phyloP scores from a whole-genome alignment of 2,888 invertebrate genomes.

The Mimachlamys varia region DNA sequence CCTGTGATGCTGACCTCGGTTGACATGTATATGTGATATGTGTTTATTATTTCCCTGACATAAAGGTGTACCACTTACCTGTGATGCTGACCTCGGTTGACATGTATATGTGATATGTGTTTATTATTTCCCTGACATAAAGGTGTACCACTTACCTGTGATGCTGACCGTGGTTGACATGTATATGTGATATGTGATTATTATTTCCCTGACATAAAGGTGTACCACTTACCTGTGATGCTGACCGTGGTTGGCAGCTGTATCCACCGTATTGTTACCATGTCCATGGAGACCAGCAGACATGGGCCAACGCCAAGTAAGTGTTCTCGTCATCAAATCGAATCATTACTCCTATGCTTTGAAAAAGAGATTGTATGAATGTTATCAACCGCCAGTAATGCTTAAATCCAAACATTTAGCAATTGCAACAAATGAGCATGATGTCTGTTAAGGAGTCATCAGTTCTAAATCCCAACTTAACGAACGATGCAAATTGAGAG shows the following conservation, averaged over 20 bases:
- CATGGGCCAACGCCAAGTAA: conserved; percentile 63
- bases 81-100: conserved; percentile 67
- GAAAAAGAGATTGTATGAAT: no score
- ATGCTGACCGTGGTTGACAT: conserved; percentile 66
- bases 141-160: conserved; percentile 68
- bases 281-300: conserved; percentile 52
- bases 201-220: conserved; percentile 52
- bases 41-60: neutral
- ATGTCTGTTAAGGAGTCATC: no score
- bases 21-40: conserved; percentile 57
- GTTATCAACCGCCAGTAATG: no score
- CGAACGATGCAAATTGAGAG: no score
- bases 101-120: conserved; percentile 38
- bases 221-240: conserved; percentile 66
- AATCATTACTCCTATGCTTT: neutral
- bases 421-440: no score
- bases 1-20: conserved; percentile 63
- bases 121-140: neutral
- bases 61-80: conserved; percentile 64
- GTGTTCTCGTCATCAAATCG: conserved; percentile 29
- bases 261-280: conserved; percentile 67
- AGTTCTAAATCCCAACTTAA: no score
- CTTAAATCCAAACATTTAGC: no score
- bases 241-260: conserved; percentile 63
- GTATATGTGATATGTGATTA: no score